These are phyloP conservation scores for Anadara kagoshimensis DNA, from an alignment of 1,140 invertebrate genomes.

Conservation along the genomic window DNA sequence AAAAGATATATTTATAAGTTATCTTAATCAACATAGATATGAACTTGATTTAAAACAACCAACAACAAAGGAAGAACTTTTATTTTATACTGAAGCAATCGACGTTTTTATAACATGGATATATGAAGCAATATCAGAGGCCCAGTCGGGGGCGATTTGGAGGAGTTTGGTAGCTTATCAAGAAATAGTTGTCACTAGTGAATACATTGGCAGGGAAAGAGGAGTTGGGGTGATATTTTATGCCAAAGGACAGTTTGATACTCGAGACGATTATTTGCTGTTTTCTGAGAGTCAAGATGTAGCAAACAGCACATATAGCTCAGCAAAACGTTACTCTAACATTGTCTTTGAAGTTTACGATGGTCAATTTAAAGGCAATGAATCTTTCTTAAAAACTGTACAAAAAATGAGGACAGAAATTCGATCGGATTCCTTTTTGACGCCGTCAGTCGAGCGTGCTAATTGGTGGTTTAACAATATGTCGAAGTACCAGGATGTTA, in stretches of 20 bases:
- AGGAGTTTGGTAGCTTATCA: slow-evolving; percentile 51
- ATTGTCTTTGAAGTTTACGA: slow-evolving; percentile 42
- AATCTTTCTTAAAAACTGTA: slow-evolving; percentile 8
- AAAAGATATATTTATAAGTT: slow-evolving; percentile 47
- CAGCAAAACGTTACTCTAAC: slow-evolving; percentile 54
- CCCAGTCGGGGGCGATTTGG: slow-evolving; percentile 37
- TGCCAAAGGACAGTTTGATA: slow-evolving; percentile 44
- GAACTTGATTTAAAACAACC: slow-evolving; percentile 18
- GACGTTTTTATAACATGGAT: slow-evolving; percentile 41
- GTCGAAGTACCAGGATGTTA: slow-evolving; percentile 38
- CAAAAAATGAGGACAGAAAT: slow-evolving; percentile 37
- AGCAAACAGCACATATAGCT: slow-evolving; percentile 46
- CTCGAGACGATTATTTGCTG: slow-evolving; percentile 48
- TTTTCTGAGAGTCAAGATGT: slow-evolving; percentile 55
- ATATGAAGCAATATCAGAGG: slow-evolving; percentile 30
- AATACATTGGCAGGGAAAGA: slow-evolving; percentile 55
- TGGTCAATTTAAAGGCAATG: slow-evolving; percentile 15
- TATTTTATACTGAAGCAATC: slow-evolving; percentile 34
- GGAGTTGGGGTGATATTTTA: slow-evolving; percentile 53
- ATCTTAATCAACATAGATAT: slow-evolving; percentile 53
- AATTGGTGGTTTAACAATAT: slow-evolving; percentile 53
- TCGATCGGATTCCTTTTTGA: slow-evolving; percentile 18
- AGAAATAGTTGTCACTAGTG: slow-evolving; percentile 49
- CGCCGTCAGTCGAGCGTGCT: slow-evolving; percentile 30
- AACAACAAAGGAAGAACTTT: slow-evolving; percentile 22